These are phyloP conservation scores for Osedax fenrisi DNA, from an alignment of 2,888 invertebrate genomes.

Conservation along the genomic window DNA sequence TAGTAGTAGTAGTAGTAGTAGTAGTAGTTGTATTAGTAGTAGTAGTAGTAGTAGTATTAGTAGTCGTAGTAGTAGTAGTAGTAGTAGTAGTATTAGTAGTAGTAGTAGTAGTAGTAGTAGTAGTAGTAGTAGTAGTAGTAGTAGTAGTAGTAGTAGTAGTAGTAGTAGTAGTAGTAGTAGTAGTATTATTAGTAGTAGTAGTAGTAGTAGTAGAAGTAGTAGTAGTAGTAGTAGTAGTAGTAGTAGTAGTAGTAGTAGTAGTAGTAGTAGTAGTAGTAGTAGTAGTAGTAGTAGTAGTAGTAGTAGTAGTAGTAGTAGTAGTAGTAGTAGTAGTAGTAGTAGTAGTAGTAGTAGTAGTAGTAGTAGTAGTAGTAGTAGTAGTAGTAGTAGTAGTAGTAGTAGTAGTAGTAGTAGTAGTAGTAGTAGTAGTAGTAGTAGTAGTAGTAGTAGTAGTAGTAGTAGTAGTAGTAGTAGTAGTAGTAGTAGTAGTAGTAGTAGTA, in stretches of 20 bases:
- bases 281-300: constrained; percentile 2
- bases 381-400: not conserved
- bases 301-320: not conserved
- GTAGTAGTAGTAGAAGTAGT: not conserved
- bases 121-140: no score
- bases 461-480: no score
- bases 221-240: not conserved
- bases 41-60: no score
- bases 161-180: no score
- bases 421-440: not conserved
- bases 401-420: not conserved
- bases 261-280: not conserved
- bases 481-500: no score
- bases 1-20: not conserved
- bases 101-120: no score
- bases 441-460: no score
- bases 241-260: not conserved
- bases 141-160: no score
- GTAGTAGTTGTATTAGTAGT: no score
- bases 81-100: no score
- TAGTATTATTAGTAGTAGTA: no score
- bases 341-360: not conserved
- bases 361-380: not conserved
- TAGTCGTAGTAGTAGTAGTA: no score
- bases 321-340: not conserved